These are phyloP conservation scores for Peromyscus maniculatus DNA, from an alignment of 2,113 vertebrate genomes.

Conservation along the genomic window DNA sequence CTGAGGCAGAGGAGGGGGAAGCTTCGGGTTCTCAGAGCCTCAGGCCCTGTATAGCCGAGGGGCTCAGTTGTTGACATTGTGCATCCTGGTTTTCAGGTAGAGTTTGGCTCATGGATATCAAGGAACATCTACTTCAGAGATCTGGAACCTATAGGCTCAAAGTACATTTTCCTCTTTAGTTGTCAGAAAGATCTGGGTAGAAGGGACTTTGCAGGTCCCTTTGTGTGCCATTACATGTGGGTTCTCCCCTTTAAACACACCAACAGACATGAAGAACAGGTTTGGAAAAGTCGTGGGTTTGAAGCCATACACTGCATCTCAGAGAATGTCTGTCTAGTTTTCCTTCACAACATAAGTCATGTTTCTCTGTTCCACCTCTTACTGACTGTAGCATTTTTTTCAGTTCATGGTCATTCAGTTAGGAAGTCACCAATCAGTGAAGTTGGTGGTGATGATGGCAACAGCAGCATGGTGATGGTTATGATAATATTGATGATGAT, in stretches of 20 bases:
- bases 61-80: not conserved
- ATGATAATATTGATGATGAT: not conserved
- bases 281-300: not conserved
- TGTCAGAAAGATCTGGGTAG: not conserved
- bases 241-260: not conserved
- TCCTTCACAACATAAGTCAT: not conserved
- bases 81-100: not conserved
- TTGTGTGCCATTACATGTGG: not conserved
- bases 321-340: not conserved
- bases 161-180: not conserved
- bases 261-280: too few relatives aligned
- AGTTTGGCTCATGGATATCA: not conserved
- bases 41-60: not conserved
- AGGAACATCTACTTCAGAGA: not conserved
- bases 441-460: accelerated
- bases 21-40: too few relatives aligned
- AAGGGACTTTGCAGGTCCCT: not conserved
- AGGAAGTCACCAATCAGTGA: not conserved
- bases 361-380: not conserved
- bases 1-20: not conserved
- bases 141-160: not conserved
- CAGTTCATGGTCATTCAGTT: not conserved
- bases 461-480: accelerated
- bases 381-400: not conserved
- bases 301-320: not conserved